Evolutionary conservation across 2,797 vertebrate species (phyloP), one percentile per base, ranked within the genome.

Genomic region (Iguana delicatissima): DNA sequence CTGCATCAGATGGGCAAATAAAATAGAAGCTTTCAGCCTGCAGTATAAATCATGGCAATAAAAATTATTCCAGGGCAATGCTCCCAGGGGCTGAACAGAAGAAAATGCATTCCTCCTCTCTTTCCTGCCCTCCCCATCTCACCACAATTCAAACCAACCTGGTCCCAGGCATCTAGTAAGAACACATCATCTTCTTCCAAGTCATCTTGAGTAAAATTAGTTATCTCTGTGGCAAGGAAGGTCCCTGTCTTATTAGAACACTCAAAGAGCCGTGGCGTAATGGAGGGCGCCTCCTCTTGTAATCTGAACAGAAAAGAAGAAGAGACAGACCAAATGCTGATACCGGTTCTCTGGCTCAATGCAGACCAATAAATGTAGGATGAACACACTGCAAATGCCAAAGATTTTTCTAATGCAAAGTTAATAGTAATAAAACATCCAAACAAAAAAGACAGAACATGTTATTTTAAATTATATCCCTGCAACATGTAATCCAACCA

Each of bases 161-260:
- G 97, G 90, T 99, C 98, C 98, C 98, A 98, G 80, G 96, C 93
- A 42, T 99, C 98, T 20, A 99, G 93, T 74, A 99, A 93, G 94
- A 98, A 98, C 91, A 99, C 93, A 0, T 99, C 98, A 0, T 97
- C 96, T 81, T 98, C 98, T 4, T 98, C 98, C 90, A 99, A 92
- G 92, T 99, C 98, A 3, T 98, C 98, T 93, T 99, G 98, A 85
- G 92, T 97, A 90, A 98, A 98, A 94, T 98, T 97, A 1, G 97
- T 80, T 12, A 98, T 98, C 94, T 98, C 98, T 0, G 97, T 98
- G 87, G 98, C 98, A 90, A 97, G 4, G 84, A 98, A 98, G 18
- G 94, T 97, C 72, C 98, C 98, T 0, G 98, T 98, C 96, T 98
- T 93, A 94, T 98, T 98, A 94, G 98, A 98, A 94, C 98, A 98